Evolutionary conservation across 2,113 vertebrate genomes (phyloP), one percentile per base, ranked within the genome.

Genomic region (Anas platyrhynchos): DNA sequence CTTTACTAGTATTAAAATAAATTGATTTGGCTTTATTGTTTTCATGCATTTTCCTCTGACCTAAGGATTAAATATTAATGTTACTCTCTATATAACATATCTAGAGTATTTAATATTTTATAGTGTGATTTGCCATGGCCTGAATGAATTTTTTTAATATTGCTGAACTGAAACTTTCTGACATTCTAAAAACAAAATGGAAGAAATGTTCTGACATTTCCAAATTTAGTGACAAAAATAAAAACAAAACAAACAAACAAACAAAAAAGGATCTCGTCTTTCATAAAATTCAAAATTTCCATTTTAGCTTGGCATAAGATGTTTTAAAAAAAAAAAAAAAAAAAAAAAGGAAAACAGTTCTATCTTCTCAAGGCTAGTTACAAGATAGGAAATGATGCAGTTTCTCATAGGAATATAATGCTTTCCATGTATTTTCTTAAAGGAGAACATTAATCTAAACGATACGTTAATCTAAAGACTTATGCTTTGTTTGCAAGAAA

Each of bases 21-120:
- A 91, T 93, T 83, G 31, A 82, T 91, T 88, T 83, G 27, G 20
- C 31, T 87, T 91, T 92, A 91, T 86, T 89, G 81, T 83, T 91
- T 96, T 94, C 22, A 2, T 83, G 67, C 36, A 77, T 95, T 96
- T 96, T 73, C 16, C 41, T 69, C 63, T 88, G 82, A 87, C 87
- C 87, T 66, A 68, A 89, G 16, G 43, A 94, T 93, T 93, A 96
- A 93, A 94, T 96, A 94, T 96, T 94, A 84, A 96, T 92, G 34
- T 52, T 68, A 76, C 41, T 76, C 29, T 89, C 78, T 65, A 48
- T 83, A 92, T 59, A 87, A 61, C 4, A 44, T 92, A 88, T 73
- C 54, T 85, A 61, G 16, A 38, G 71, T 79, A 87, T 82, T 95
- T 89, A 96, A 95, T 95, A 95, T 95, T 95, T 96, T 65, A 96